These are phyloP conservation scores for Cosmorhoe ocellata DNA, from an alignment of 2,888 invertebrate species.

Conservation along the genomic window DNA sequence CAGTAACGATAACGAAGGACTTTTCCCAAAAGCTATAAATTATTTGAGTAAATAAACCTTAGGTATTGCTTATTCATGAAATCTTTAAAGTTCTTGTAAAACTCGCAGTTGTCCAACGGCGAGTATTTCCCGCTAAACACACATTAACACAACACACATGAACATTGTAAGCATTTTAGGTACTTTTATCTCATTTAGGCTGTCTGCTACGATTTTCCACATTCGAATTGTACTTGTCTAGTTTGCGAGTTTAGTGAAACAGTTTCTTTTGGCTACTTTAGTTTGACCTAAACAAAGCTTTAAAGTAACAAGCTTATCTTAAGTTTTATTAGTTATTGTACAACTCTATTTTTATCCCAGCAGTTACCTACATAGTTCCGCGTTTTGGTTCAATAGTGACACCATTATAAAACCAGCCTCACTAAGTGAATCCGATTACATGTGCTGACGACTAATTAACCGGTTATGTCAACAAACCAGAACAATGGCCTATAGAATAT, in stretches of 20 bases:
- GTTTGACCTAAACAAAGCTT: neutral
- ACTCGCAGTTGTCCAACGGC: too few species aligned
- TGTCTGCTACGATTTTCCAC: too few species aligned
- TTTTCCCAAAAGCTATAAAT: constrained; percentile 29
- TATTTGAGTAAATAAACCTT: constrained; percentile 22
- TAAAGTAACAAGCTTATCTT: too few species aligned
- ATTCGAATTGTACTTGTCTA: constrained; percentile 6
- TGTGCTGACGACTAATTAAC: constrained; percentile 1
- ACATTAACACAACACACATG: too few species aligned
- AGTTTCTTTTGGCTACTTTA: too few species aligned
- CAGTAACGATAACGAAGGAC: constrained; percentile 45
- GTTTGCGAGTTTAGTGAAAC: constrained; percentile 23
- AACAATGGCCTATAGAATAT: neutral
- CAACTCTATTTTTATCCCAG: neutral
- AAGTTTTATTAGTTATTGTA: neutral
- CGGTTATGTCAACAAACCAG: constrained; percentile 5
- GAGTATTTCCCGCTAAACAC: too few species aligned
- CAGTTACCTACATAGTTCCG: constrained; percentile 18
- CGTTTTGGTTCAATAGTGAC: constrained; percentile 18
- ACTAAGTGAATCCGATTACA: neutral
- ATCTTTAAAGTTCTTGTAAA: too few species aligned
- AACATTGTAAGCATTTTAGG: too few species aligned
- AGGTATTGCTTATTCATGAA: neutral
- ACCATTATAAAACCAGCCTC: constrained; percentile 6
- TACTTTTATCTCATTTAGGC: too few species aligned